Evolutionary conservation across 2,888 invertebrate species (phyloP), one percentile per base, ranked within the genome.

Genomic region (Oxytorus armatus): DNA sequence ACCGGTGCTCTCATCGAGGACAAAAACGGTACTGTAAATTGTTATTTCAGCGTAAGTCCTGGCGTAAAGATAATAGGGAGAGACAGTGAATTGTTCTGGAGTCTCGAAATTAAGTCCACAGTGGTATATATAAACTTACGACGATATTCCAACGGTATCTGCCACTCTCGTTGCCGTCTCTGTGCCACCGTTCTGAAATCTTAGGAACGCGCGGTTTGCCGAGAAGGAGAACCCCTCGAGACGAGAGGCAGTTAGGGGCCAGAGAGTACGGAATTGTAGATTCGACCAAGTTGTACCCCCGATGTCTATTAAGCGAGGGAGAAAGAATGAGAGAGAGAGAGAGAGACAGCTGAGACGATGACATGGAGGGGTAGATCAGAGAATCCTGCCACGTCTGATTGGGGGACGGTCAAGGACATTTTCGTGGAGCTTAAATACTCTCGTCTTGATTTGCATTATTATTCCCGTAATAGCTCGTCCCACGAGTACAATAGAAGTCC

Each of bases 351-450:
- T 5, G 44, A 14, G 33, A 51, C 16, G 55, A n/a, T n/a, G n/a
- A 57, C 57, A 70, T 7, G 23, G 7, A 70, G 23, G n/a, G 14
- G 63, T 23, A 42, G 55, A 55, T 39, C 63, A 72, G 51, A 66
- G 16, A 59, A 36, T 25, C 47, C 49, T 49, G 51, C 57, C 49
- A 51, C 18, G 65, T 57, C 79, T 75, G 49, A 79, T 75, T 74
- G 74, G 63, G n/a, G 66, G 49, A 75, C 49, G 74, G 74, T 74
- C 78, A 79, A 74, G 74, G 78, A 69, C 74, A 63, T 69, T n/a
- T 39, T 49, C 21, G 14, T 55, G 1, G 8, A 55, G 47, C 55
- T 47, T 79, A 63, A 74, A 74, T 79, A 25, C 73, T 51, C 66
- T 42, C 57, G n/a, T 55, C 68, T 74, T 63, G 63, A 79, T 74